Base-by-base conservation (phyloP, 2,797 vertebrate species). In the Dendrocincla fuliginosa region DNA sequence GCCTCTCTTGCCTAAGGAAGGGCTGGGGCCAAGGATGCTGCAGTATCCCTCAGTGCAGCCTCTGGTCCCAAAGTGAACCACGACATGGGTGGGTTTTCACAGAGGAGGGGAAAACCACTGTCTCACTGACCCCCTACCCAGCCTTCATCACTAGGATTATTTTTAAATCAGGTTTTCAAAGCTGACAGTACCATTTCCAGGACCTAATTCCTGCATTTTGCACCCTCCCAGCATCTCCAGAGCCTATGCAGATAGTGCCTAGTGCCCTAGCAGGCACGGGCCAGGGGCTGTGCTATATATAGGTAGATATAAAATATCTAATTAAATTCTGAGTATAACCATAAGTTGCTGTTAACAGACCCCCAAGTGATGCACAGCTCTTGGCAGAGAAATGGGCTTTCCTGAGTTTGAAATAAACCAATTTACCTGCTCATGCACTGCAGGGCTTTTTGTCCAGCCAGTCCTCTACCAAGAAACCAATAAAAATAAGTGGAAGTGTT, bases 331-430 rank as follows among this genome's bases (percentile, higher is more conserved):
- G 60, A 73, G 6, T 46, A n/a, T 75, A 71, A 74, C 35, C 11
- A 16, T 55, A 13, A 63, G 77, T 84, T 92, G 17, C 57, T 91
- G 75, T 59, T 70, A 69, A 75, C 69, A 78, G 68, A 90, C n/a
- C 50, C 59, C 53, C 1, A 3, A 33, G 25, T 8, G 55, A 55
- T 70, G 65, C 35, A 16, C 53, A 84, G 69, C 52, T 50, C 50
- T 81, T 79, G 59, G 76, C 69, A 89, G 63, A 37, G n/a, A 78
- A 59, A 32, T 63, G 9, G 49, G 41, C 46, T 78, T 87, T 41
- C 35, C 17, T 13, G 55, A 57, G 41, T 71, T 63, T 86, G 35
- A 89, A 94, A 44, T 44, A 95, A 94, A 94, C 20, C 61, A 22
- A 8, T 75, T 75, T 79, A 65, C 57, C 89, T 87, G 49, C 52